Percentiles rank a stretch among this genome's conserved stretches.
Conservation (phyloP, 2,113 vertebrate species). For the Bufo gargarizans region DNA sequence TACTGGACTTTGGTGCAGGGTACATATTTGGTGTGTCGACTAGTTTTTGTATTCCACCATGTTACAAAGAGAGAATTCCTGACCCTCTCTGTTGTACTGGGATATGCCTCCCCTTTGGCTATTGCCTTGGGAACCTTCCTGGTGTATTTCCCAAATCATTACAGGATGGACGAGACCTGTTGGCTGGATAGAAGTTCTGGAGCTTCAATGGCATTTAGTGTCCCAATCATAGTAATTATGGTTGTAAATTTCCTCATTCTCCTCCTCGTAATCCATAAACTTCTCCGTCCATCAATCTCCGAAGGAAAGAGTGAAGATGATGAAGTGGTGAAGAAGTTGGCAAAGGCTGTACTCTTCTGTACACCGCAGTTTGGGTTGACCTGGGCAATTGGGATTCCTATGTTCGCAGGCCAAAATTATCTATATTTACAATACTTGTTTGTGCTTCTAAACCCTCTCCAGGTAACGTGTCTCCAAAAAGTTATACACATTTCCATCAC, state of each 20-base stretch:
- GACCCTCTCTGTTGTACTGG: not conserved
- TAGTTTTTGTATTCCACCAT: constrained; percentile 47
- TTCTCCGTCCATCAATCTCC: constrained; percentile 35
- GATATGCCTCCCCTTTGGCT: constrained; percentile 7
- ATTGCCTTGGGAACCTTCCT: constrained; percentile 11
- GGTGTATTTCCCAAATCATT: not conserved
- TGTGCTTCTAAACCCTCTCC: constrained; percentile 8
- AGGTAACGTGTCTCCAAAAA: not conserved
- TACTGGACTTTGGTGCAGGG: constrained; percentile 44
- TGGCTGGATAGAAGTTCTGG: constrained; percentile 33
- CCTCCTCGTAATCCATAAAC: constrained; percentile 23
- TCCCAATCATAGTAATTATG: constrained; percentile 8
- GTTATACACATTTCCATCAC: no score
- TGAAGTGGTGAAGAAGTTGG: constrained; percentile 38
- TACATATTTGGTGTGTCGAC: not conserved
- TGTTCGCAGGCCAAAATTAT: not conserved
- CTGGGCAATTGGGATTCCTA: constrained; percentile 42
- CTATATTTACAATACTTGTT: constrained; percentile 32
- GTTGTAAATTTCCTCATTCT: constrained; percentile 17
- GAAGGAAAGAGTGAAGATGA: constrained; percentile 31
- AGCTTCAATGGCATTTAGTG: not conserved
- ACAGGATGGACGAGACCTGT: not conserved
- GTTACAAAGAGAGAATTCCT: constrained; percentile 42
- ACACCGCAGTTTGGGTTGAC: constrained; percentile 47
- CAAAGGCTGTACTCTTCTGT: constrained; percentile 29